phyloP scores from a whole-genome alignment of 1,140 invertebrate genomes.

The Radopholus similis region DNA sequence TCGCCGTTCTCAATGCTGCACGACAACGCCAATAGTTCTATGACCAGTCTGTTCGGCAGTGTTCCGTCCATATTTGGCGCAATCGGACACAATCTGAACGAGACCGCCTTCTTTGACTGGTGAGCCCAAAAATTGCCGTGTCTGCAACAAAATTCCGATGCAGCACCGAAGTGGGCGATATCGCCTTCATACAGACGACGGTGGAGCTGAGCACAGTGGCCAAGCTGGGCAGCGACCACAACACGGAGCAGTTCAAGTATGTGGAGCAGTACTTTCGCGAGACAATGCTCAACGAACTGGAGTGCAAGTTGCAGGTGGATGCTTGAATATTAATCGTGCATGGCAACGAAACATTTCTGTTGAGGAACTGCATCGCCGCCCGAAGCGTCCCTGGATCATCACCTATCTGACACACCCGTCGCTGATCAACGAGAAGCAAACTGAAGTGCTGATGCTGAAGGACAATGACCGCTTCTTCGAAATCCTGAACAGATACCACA shows the following conservation, averaged over 20 bases:
- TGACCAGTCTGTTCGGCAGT: background rate
- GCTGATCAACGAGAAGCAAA: conserved; percentile 9
- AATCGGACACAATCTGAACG: conserved; percentile 12
- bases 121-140: too few species aligned
- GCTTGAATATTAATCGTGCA: too few species aligned
- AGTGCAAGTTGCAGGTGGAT: conserved; percentile 14
- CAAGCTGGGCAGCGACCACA: background rate
- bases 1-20: conserved; percentile 10
- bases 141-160: background rate
- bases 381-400: conserved; percentile 12
- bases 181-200: conserved; percentile 15
- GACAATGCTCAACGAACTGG: conserved; percentile 19
- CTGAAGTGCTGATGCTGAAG: conserved; percentile 5
- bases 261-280: conserved; percentile 14
- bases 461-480: conserved; percentile 20
- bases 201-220: conserved; percentile 9
- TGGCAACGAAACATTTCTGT: background rate
- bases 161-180: conserved; percentile 3
- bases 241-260: conserved; percentile 15
- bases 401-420: conserved; percentile 17
- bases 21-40: background rate
- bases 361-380: conserved; percentile 12
- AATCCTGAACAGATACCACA: conserved; percentile 13
- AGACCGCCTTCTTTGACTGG: conserved; percentile 16
- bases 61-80: conserved; percentile 15